Evolutionary conservation across 2,113 vertebrate species (phyloP), one percentile per base, ranked within the genome.

Genomic region (Actinemys pallida): DNA sequence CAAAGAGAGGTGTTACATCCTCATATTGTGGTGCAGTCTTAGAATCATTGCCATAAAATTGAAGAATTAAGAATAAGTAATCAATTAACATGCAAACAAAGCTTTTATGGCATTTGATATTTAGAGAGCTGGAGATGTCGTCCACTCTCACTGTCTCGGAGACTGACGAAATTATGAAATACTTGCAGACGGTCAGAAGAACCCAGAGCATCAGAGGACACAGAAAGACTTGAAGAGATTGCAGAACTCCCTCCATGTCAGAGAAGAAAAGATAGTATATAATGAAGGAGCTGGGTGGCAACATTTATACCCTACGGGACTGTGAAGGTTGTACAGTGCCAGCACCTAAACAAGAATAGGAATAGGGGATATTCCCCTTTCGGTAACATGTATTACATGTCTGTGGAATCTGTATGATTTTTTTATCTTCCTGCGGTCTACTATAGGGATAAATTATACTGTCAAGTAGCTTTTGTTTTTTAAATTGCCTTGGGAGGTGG

Each of bases 401-500:
- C 35, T 5, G 4, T 1, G 1, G 52, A 7, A 5, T 29, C 25
- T 29, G 2, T 16, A 52, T 42, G 50, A 29, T 27, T 1, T 14
- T 4, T 4, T 42, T 12, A 17, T 80, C 10, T 86, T 4, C 2
- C 53, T 22, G 75, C 1, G 1, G 35, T 90, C 83, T 56, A 35
- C 45, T 22, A 25, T 83, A 65, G 85, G 54, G 91, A 69, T n/a
- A 80, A 83, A 75, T 75, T 5, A 16, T 47, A 42, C 72, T 92
- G 22, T 25, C 39, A 45, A 13, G 35, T 69, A 76, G 35, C 39
- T 84, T 90, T 79, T 80, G 78, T 83, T 91, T 50, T 0, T 0
- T 22, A 22, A 27, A 1, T 0, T 1, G 35, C 42, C 0, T 29
- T 27, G 4, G 62, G 31, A 35, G 17, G 35, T 16, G 7, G 35